Evolutionary conservation across 1,140 invertebrate species (phyloP).

Genomic region (Scaptomyza hsui): DNA sequence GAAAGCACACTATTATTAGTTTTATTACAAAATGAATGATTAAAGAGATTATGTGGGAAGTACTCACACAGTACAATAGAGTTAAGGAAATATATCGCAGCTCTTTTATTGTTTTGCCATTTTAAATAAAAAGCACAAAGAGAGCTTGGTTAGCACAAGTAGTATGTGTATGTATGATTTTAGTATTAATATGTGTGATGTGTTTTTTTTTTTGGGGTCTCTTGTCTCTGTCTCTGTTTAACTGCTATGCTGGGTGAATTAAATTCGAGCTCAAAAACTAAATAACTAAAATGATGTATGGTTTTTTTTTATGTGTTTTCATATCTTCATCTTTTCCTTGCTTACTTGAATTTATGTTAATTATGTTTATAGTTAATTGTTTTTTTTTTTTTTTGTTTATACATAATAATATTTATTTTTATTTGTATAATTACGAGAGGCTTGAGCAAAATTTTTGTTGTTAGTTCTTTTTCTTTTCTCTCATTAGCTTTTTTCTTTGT

Average conservation of each 20-base stretch:
- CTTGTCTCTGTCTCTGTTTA: conserved; percentile 45
- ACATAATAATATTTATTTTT: conserved; percentile 12
- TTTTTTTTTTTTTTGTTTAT: conserved; percentile 1
- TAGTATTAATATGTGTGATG: conserved; percentile 23
- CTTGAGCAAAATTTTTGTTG: conserved; percentile 37
- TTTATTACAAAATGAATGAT: conserved; percentile 2
- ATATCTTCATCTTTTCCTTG: conserved; percentile 36
- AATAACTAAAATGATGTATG: conserved; percentile 33
- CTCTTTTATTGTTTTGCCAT: conserved; percentile 9
- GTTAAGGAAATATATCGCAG: conserved; percentile 20
- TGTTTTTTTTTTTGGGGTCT: conserved; percentile 27
- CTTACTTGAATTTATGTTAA: conserved; percentile 35
- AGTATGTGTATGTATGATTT: conserved; percentile 2
- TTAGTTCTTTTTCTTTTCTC: conserved; percentile 11
- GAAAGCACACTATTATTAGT: not conserved
- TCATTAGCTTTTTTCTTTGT: conserved; percentile 38
- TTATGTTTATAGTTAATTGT: conserved; percentile 5
- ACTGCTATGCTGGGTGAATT: conserved; percentile 69
- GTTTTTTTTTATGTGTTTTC: conserved; percentile 21
- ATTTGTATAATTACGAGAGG: conserved; percentile 29
- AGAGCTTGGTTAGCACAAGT: not conserved
- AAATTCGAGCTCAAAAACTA: conserved; percentile 71
- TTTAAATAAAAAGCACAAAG: conserved; percentile 58
- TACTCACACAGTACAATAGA: conserved; percentile 2
- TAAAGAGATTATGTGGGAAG: not conserved